These are phyloP conservation scores for Melanotaenia boesemani DNA, from an alignment of 2,797 vertebrate species.

Conservation along the genomic window DNA sequence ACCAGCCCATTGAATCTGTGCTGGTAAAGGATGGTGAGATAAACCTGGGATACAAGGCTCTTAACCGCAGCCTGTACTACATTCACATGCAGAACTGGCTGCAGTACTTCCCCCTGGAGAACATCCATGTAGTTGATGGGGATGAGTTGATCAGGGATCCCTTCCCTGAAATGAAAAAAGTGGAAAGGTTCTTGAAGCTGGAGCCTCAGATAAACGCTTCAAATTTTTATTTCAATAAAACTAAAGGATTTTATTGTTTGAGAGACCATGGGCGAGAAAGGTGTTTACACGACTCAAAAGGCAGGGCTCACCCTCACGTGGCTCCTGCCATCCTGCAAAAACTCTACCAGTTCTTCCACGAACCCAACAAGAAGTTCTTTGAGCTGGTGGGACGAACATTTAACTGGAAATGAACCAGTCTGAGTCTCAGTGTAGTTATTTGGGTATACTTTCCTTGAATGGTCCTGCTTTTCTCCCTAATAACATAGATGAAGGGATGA, in stretches of 20 bases:
- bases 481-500: conserved; percentile 43
- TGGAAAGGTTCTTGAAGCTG: conserved; percentile 91
- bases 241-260: conserved; percentile 97
- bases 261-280: conserved; percentile 90
- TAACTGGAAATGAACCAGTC: conserved; percentile 88
- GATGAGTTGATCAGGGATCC: conserved; percentile 93
- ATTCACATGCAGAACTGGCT: conserved; percentile 95
- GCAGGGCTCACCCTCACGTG: conserved; percentile 91
- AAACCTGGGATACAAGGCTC: conserved; percentile 94
- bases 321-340: conserved; percentile 87
- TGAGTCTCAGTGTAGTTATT: background rate
- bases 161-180: conserved; percentile 92
- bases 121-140: conserved; percentile 93
- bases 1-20: conserved; percentile 90
- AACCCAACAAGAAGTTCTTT: conserved; percentile 95
- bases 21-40: conserved; percentile 89
- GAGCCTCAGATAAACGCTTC: conserved; percentile 91
- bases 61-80: conserved; percentile 95
- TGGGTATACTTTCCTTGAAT: conserved; percentile 45
- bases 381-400: conserved; percentile 94
- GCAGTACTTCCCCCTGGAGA: conserved; percentile 87
- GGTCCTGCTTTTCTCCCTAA: conserved; percentile 50
- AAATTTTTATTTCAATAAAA: conserved; percentile 98
- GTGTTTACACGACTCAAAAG: conserved; percentile 96
- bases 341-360: conserved; percentile 91